Evolutionary conservation across 2,113 vertebrate species (phyloP), one percentile per base, ranked within the genome.

Genomic region (Gallinago undulata): DNA sequence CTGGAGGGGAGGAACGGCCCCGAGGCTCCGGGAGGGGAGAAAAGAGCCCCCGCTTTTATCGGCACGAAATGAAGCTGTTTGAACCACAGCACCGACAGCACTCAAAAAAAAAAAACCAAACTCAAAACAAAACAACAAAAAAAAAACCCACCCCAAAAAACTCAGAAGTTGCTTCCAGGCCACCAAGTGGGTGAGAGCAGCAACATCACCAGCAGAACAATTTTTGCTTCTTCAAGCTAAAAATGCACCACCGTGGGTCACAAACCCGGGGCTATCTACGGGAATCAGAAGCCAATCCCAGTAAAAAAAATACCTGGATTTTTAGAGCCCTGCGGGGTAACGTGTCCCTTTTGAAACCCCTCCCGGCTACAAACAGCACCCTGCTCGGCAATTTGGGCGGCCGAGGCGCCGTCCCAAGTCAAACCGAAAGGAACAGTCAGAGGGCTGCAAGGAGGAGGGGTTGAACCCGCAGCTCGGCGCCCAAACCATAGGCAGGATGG

Each of bases 181-280:
- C 64, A 24, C 30, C 47, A 60, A 18, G 19, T 21, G 69, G 69
- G 69, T 0, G 2, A 80, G 21, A 83, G 11, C 53, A 13, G 77
- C 51, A 48, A 33, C 14, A 2, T 3, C 0, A 0, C 19, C 27
- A 55, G 47, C 68, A 14, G 50, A 62, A 25, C 0, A 1, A 25
- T 6, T 81, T 63, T 18, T 91, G 69, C 69, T 81, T 76, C 39
- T 8, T 77, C 4, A 79, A 88, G 51, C 31, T 35, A 10, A 73
- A 51, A 60, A 41, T 33, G 77, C 33, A 8, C 68, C 22, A 53
- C 69, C 10, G 10, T 10, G 77, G 64, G 81, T 68, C 84, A 43
- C 28, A 75, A 62, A 73, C 25, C 17, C 70, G 37, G 69, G 33
- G 1, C 2, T 12, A 50, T 3, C 37, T 53, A 50, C 12, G 3